A percentile compares a stretch with the other conserved stretches of the same genome.
These are phyloP conservation scores for Eremophila alpestris DNA, from an alignment of 2,797 vertebrate genomes.

Conservation along the genomic window DNA sequence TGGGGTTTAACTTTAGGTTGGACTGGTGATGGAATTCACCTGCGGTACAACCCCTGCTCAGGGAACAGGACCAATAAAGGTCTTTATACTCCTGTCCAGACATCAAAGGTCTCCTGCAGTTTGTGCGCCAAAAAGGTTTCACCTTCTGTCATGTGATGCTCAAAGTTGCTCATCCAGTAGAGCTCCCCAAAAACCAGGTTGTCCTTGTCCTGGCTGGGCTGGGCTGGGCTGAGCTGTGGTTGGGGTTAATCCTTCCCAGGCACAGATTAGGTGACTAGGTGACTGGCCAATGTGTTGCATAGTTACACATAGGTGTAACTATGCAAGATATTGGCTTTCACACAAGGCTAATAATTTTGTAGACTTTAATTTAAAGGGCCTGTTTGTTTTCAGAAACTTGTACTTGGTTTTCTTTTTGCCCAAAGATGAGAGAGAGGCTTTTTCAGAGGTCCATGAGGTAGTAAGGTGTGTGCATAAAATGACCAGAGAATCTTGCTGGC, in stretches of 20 bases:
- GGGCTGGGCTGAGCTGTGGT: background rate
- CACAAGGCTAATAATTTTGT: background rate
- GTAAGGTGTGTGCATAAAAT: background rate
- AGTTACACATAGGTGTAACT: background rate
- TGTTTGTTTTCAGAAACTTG: background rate
- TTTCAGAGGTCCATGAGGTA: background rate
- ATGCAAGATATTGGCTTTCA: background rate
- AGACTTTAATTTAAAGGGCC: conserved; percentile 9
- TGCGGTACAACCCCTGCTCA: background rate
- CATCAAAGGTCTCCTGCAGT: background rate
- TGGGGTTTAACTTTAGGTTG: background rate
- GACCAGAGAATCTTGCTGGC: background rate
- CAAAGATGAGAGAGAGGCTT: background rate
- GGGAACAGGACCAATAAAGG: background rate
- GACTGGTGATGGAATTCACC: background rate
- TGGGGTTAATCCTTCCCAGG: background rate
- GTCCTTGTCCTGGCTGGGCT: background rate
- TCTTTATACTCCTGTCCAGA: background rate
- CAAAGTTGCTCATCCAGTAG: background rate
- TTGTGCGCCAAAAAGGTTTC: background rate
- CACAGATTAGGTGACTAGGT: background rate
- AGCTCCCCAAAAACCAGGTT: background rate
- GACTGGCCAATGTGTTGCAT: background rate
- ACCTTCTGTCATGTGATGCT: background rate
- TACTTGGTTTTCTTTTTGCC: background rate